phyloP scores from a whole-genome alignment of 2,113 vertebrate genomes.

The Chionis minor region DNA sequence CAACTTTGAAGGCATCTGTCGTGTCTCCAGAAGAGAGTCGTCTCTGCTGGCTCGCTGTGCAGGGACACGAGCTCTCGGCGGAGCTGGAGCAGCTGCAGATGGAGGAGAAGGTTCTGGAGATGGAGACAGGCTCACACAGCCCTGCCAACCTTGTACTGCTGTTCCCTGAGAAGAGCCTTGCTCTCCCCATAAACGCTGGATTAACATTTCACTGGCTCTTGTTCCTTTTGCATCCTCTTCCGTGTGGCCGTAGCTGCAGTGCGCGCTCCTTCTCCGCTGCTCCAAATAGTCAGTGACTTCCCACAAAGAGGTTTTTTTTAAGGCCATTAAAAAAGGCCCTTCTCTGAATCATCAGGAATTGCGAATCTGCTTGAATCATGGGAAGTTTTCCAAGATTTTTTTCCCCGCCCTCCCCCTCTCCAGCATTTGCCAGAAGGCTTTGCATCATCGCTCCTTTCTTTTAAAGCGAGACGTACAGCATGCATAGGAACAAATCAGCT shows the following conservation, averaged over 20 bases:
- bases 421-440: conserved; percentile 10
- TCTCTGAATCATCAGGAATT: conserved; percentile 44
- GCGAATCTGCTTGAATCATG: conserved; percentile 10
- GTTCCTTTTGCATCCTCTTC: not conserved
- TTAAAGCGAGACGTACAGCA: not conserved
- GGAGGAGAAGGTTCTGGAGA: conserved; percentile 3
- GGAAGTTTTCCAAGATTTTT: conserved; percentile 38
- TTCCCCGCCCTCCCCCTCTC: not conserved
- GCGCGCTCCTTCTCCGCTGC: not conserved
- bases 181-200: not conserved
- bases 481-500: not conserved
- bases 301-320: not conserved
- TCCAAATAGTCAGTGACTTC: not conserved
- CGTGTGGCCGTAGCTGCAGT: fast-evolving
- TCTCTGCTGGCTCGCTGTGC: not conserved
- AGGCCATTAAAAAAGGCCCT: conserved; percentile 4
- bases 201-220: not conserved
- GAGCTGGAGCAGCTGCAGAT: not conserved
- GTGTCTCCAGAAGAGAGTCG: not conserved
- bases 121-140: not conserved
- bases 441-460: conserved; percentile 15
- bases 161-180: not conserved
- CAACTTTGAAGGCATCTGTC: not conserved
- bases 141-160: not conserved
- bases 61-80: not conserved